These are phyloP conservation scores for Hormaphis cornu DNA, from an alignment of 1,140 invertebrate species.

Conservation along the genomic window DNA sequence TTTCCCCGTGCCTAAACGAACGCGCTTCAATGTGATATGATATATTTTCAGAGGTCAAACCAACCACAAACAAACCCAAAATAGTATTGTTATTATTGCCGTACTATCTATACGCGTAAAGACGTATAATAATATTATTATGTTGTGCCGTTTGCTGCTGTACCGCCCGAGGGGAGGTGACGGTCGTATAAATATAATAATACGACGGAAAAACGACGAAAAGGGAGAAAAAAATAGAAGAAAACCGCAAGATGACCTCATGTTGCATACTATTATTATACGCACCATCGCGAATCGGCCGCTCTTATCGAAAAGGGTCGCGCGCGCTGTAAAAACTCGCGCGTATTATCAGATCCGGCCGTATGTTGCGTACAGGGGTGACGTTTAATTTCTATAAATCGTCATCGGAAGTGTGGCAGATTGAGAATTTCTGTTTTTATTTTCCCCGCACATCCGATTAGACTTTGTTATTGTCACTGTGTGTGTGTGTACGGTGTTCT, in stretches of 20 bases:
- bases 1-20: too few relatives aligned
- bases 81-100: too few relatives aligned
- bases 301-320: neutral
- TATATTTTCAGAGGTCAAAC: too few relatives aligned
- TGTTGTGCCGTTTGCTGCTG: neutral
- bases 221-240: neutral
- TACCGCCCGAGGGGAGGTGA: neutral
- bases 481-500: neutral
- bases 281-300: neutral
- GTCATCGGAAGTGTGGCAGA: conserved; percentile 26
- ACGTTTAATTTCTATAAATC: conserved; percentile 30
- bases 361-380: neutral
- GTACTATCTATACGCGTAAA: neutral
- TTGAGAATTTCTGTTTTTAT: conserved; percentile 17
- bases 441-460: conserved; percentile 5
- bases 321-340: neutral
- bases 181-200: too few relatives aligned
- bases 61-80: too few relatives aligned
- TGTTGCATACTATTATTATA: neutral
- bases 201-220: neutral
- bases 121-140: neutral
- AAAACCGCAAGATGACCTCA: conserved; percentile 3
- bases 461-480: neutral
- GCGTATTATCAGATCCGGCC: conserved; percentile 23
- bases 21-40: too few relatives aligned